Conservation (phyloP, 2,113 vertebrate species). For the Ceratotherium simum region DNA sequence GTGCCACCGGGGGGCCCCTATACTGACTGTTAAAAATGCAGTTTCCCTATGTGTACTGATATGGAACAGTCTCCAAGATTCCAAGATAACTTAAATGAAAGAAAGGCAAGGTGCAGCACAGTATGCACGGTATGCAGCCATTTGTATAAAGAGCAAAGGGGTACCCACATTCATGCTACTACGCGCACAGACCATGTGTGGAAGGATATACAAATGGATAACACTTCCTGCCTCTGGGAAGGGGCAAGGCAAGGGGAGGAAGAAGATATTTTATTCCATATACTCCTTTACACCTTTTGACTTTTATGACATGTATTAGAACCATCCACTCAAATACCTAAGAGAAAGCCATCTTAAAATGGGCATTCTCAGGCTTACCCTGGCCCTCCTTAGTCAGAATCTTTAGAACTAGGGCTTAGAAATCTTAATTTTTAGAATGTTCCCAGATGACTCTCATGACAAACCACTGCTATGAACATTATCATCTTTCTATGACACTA, state of each 20-base stretch:
- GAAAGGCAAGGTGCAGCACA: neutral
- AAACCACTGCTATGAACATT: neutral
- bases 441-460: neutral
- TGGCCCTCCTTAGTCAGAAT: neutral
- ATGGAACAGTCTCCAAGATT: neutral
- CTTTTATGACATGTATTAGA: neutral
- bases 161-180: neutral
- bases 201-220: neutral
- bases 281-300: neutral
- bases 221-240: neutral
- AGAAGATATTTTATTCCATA: neutral
- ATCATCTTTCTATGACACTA: neutral
- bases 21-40: neutral
- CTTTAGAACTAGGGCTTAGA: neutral
- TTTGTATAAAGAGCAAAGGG: neutral
- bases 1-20: too few relatives aligned
- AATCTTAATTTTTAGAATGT: neutral
- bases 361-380: neutral
- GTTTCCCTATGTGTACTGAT: neutral
- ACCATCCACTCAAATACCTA: neutral
- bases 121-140: neutral
- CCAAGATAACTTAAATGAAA: neutral
- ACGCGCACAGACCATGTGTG: neutral
- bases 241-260: neutral
- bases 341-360: neutral